These are phyloP conservation scores for Chymomyza caudatula DNA, from an alignment of 2,888 invertebrate species.

Conservation along the genomic window DNA sequence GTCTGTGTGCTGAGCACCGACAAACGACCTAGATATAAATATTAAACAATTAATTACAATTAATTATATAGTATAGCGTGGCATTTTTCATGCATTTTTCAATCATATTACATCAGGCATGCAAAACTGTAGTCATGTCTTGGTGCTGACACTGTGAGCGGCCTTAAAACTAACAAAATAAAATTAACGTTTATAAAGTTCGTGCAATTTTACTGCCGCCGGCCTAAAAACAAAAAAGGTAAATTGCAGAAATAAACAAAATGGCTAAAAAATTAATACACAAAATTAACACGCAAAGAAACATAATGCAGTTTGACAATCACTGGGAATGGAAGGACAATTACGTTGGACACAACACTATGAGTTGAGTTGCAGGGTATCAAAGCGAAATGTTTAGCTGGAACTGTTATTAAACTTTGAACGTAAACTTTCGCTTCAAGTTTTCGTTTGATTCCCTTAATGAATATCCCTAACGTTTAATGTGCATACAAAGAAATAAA, in stretches of 20 bases:
- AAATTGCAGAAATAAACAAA: constrained; percentile 1
- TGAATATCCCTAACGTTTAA: background rate
- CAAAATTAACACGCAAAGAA: background rate
- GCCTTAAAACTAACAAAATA: constrained; percentile 12
- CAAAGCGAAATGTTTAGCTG: background rate
- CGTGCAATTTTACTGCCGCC: constrained; percentile 29
- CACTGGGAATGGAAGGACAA: constrained; percentile 2
- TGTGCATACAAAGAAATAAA: background rate
- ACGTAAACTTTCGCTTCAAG: background rate
- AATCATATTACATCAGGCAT: constrained; percentile 23
- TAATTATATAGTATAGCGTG: background rate
- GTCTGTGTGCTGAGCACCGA: constrained; percentile 78
- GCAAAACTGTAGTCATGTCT: constrained; percentile 22
- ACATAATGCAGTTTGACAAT: constrained; percentile 1
- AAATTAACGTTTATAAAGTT: constrained; percentile 7
- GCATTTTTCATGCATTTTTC: background rate
- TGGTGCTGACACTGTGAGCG: background rate
- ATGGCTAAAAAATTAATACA: background rate
- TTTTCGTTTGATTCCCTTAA: background rate
- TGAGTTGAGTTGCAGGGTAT: background rate
- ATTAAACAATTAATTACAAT: background rate
- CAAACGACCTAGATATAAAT: constrained; percentile 70
- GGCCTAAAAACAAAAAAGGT: constrained; percentile 45
- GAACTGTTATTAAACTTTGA: too few relatives aligned
- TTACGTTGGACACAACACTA: background rate